These are phyloP conservation scores for Leptinotarsa texana DNA, from an alignment of 1,140 invertebrate genomes.

Conservation along the genomic window DNA sequence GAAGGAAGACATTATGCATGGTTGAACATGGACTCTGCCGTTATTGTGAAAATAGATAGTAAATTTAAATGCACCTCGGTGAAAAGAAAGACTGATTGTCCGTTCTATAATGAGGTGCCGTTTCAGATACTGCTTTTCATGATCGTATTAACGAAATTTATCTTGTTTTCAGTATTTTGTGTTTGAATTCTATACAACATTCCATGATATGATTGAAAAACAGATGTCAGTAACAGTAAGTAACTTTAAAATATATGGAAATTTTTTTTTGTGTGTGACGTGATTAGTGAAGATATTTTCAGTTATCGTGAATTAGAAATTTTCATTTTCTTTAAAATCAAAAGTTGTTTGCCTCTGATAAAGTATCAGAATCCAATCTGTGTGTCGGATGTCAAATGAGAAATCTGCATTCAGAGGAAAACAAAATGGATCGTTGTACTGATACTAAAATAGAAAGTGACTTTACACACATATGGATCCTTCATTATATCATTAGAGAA, in stretches of 20 bases:
- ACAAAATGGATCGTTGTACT: too few species aligned
- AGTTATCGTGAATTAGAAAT: too few species aligned
- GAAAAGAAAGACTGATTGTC: slow-evolving; percentile 60
- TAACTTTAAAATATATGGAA: slow-evolving; percentile 26
- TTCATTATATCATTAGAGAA: too few species aligned
- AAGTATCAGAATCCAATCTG: too few species aligned
- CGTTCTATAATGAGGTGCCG: slow-evolving; percentile 65
- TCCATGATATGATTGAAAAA: slow-evolving; percentile 56
- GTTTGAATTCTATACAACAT: slow-evolving; percentile 65
- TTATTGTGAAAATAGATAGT: slow-evolving; percentile 62
- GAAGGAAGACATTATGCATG: slow-evolving; percentile 59
- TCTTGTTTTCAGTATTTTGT: slow-evolving; percentile 66
- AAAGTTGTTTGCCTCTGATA: too few species aligned
- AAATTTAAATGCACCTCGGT: slow-evolving; percentile 60
- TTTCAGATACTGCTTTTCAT: neutral
- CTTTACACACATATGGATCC: too few species aligned
- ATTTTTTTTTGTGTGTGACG: too few species aligned
- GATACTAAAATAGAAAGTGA: too few species aligned
- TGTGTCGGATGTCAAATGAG: too few species aligned
- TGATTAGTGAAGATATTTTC: too few species aligned
- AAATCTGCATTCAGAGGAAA: too few species aligned
- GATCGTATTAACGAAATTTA: neutral
- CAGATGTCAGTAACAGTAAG: slow-evolving; percentile 58
- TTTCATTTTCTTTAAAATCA: too few species aligned
- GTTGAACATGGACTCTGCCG: slow-evolving; percentile 61